A percentile compares a stretch with the other conserved stretches of the same genome.
phyloP scores from a whole-genome alignment of 35 echinoderm and acorn worm species.

The Chiridota heheva region DNA sequence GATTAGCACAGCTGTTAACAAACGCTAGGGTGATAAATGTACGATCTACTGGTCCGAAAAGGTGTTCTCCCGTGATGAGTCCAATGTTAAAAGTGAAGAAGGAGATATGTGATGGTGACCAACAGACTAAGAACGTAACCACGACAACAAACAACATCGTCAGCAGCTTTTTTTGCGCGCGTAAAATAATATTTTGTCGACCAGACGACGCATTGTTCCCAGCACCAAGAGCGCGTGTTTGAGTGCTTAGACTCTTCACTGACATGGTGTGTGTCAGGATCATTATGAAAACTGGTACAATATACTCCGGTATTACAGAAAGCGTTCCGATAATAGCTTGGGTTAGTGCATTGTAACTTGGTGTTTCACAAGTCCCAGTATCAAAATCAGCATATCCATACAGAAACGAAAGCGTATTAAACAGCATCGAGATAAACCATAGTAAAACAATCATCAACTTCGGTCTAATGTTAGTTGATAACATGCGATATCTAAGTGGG shows the following conservation, averaged over 20 bases:
- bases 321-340: slow-evolving; percentile 46
- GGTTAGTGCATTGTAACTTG: neutral
- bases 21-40: slow-evolving; percentile 55
- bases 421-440: slow-evolving; percentile 43
- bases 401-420: slow-evolving; percentile 42
- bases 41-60: slow-evolving; percentile 38
- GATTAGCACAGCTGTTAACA: slow-evolving; percentile 71
- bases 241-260: neutral
- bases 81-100: slow-evolving; percentile 63
- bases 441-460: slow-evolving; percentile 12
- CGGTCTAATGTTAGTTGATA: slow-evolving; percentile 39
- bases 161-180: slow-evolving; percentile 36
- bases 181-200: slow-evolving; percentile 32
- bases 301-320: slow-evolving; percentile 52
- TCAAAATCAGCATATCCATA: slow-evolving; percentile 12
- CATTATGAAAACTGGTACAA: slow-evolving; percentile 59
- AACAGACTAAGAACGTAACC: slow-evolving; percentile 66
- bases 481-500: slow-evolving; percentile 40
- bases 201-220: slow-evolving; percentile 3
- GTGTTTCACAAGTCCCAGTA: slow-evolving; percentile 4
- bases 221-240: neutral
- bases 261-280: slow-evolving; percentile 39
- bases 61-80: neutral
- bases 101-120: slow-evolving; percentile 54
- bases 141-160: slow-evolving; percentile 68